Evolutionary conservation across 2,888 invertebrate genomes (phyloP).

Genomic region (Sphecodes monilicornis): DNA sequence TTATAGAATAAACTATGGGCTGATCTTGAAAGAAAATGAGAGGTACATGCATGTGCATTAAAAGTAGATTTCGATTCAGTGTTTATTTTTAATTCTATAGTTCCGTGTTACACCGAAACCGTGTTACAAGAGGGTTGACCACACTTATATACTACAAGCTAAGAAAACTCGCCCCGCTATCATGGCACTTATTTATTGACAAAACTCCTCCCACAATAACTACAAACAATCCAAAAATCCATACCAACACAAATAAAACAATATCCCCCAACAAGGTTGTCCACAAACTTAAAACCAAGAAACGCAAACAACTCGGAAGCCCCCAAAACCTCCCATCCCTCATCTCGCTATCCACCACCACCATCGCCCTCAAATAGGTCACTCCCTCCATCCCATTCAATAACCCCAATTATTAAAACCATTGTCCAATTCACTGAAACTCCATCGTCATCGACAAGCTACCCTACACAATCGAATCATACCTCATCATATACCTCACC

Average conservation of each 20-base stretch:
- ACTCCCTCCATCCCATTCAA: conserved; percentile 9
- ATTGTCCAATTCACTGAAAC: not conserved
- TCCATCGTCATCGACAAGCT: not conserved
- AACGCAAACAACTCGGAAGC: not conserved
- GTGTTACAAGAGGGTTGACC: not conserved
- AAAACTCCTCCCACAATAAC: no score
- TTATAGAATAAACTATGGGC: no score
- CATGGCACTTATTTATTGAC: no score
- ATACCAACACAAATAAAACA: not conserved
- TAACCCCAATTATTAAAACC: conserved; percentile 11
- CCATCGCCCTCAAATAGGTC: conserved; percentile 5
- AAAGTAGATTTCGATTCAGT: no score
- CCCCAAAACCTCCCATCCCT: not conserved
- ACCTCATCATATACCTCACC: not conserved
- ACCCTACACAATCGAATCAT: not conserved
- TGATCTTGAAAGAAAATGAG: no score
- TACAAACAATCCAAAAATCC: not conserved
- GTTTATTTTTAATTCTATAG: no score
- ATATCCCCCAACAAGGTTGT: not conserved
- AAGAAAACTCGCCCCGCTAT: no score
- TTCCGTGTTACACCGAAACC: no score
- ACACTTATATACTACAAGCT: not conserved
- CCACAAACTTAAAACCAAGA: not conserved
- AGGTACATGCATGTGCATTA: no score
- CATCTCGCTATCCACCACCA: not conserved